Percentiles rank a stretch among this genome's conserved stretches.
Evolutionary conservation across 92 coral and sea anemone species (phyloP).

Genomic region (Porites divaricata): DNA sequence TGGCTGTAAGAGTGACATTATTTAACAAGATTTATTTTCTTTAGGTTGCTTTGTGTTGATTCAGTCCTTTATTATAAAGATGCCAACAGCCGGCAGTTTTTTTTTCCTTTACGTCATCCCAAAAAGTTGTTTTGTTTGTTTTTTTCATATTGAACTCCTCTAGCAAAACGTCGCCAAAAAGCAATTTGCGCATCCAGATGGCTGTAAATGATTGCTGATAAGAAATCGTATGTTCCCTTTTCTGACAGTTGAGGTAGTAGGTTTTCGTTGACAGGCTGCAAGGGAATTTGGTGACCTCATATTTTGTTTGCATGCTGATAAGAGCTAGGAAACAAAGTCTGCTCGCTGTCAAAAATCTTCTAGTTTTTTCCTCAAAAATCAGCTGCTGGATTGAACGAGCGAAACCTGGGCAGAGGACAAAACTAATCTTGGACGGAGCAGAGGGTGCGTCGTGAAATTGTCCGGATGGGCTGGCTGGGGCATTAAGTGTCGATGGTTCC

Average conservation of each 20-base stretch:
- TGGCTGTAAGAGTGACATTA: too few relatives aligned
- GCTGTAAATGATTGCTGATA: constrained; percentile 9
- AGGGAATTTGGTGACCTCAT: neutral
- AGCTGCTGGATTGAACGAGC: too few relatives aligned
- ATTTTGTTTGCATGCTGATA: too few relatives aligned
- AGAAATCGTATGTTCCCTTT: neutral
- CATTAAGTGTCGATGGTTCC: too few relatives aligned
- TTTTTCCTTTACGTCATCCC: neutral
- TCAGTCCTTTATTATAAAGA: neutral
- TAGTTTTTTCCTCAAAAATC: too few relatives aligned
- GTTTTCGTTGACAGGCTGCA: neutral
- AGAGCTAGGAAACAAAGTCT: too few relatives aligned
- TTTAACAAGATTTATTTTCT: too few relatives aligned
- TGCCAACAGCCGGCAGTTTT: neutral
- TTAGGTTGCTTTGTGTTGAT: constrained; percentile 1
- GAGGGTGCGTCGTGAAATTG: too few relatives aligned
- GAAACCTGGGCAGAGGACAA: too few relatives aligned
- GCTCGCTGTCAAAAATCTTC: too few relatives aligned
- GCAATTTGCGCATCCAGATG: constrained; percentile 25
- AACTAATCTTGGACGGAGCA: too few relatives aligned
- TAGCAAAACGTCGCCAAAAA: neutral
- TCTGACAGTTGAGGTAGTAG: neutral
- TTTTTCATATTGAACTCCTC: neutral
- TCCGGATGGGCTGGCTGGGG: too few relatives aligned
- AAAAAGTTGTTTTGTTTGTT: neutral